Percentiles rank a stretch among this genome's conserved stretches.
Evolutionary conservation across 2,888 invertebrate genomes (phyloP).

Genomic region (Emesis furor): DNA sequence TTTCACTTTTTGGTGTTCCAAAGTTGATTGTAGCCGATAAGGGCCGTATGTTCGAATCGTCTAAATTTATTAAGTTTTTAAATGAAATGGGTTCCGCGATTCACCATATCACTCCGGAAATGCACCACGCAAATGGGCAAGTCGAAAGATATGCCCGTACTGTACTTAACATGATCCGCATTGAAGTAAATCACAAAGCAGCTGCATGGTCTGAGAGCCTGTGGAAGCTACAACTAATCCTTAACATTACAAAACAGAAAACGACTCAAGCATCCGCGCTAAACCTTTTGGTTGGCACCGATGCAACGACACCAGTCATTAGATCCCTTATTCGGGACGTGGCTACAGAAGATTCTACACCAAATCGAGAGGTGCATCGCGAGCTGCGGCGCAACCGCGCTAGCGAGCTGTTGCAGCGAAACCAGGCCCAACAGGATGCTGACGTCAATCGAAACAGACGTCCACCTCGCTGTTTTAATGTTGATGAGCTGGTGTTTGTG

Average conservation of each 20-base stretch:
- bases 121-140: slow-evolving; percentile 66
- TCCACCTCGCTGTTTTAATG: slow-evolving; percentile 26
- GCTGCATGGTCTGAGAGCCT: slow-evolving; percentile 23
- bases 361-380: slow-evolving; percentile 29
- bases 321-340: slow-evolving; percentile 6
- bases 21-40: slow-evolving; percentile 32
- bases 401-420: no score
- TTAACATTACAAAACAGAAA: slow-evolving; percentile 7
- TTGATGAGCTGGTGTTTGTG: slow-evolving; percentile 57
- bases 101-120: slow-evolving; percentile 64
- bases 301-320: slow-evolving; percentile 13
- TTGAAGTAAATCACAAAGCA: slow-evolving; percentile 25
- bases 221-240: slow-evolving; percentile 35
- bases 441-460: slow-evolving; percentile 31
- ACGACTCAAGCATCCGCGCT: slow-evolving; percentile 18
- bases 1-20: slow-evolving; percentile 52
- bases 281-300: slow-evolving; percentile 9
- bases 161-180: slow-evolving; percentile 36
- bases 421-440: slow-evolving; percentile 24
- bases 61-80: slow-evolving; percentile 2
- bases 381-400: no score
- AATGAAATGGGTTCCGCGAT: slow-evolving; percentile 38
- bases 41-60: slow-evolving; percentile 45
- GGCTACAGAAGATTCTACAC: not conserved
- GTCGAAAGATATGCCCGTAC: slow-evolving; percentile 60